phyloP scores from a whole-genome alignment of 1,140 invertebrate species.

The Euwallacea similis region DNA sequence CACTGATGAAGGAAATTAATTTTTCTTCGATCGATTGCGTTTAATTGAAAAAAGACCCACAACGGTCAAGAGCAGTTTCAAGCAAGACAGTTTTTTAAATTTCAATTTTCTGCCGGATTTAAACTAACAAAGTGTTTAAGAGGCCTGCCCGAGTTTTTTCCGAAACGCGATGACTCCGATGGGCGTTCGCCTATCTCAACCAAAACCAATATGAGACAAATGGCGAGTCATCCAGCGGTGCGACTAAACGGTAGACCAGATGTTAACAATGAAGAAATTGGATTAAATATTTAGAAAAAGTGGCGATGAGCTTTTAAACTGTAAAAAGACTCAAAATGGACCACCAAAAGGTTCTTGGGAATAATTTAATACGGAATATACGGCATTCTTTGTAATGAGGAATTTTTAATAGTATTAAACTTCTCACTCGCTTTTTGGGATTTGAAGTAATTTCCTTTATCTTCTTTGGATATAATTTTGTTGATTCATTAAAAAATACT shows the following conservation, averaged over 20 bases:
- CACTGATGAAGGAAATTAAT: constrained; percentile 20
- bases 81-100: constrained; percentile 35
- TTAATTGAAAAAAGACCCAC: constrained; percentile 36
- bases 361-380: too few relatives aligned
- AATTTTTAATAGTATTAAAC: too few relatives aligned
- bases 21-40: constrained; percentile 19
- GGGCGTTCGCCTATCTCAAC: constrained; percentile 15
- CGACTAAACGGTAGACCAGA: constrained; percentile 11
- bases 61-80: constrained; percentile 31
- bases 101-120: constrained; percentile 38
- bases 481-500: too few relatives aligned
- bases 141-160: constrained; percentile 15
- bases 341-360: too few relatives aligned
- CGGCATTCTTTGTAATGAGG: too few relatives aligned
- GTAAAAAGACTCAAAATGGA: too few relatives aligned
- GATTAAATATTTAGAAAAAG: background rate
- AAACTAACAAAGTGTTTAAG: constrained; percentile 40
- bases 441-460: too few relatives aligned
- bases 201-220: constrained; percentile 22
- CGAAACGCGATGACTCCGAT: background rate
- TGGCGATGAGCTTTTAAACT: background rate
- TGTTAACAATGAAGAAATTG: constrained; percentile 16
- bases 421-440: too few relatives aligned
- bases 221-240: constrained; percentile 17
- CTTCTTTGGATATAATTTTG: too few relatives aligned